Conservation (phyloP, 1,140 invertebrate genomes). For the Copidosoma floridanum region DNA sequence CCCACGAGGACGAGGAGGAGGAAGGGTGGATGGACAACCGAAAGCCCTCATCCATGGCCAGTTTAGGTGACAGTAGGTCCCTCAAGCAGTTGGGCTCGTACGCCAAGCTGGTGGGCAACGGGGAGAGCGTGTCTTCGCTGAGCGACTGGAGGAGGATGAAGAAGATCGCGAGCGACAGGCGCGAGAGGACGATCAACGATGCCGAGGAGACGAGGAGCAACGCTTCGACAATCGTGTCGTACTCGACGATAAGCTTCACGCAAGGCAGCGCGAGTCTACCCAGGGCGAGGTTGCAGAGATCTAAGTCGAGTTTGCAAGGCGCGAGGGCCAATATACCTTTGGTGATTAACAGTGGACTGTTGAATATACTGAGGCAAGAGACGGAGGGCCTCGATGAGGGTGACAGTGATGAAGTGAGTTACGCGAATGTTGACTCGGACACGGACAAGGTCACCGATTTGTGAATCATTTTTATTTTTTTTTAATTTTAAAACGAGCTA, state of each 20-base stretch:
- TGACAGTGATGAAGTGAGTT: constrained; percentile 44
- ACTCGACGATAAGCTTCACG: constrained; percentile 18
- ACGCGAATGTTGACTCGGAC: constrained; percentile 49
- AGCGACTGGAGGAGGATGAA: constrained; percentile 43
- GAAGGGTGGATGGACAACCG: too few relatives aligned
- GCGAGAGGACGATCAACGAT: constrained; percentile 25
- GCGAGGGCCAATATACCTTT: constrained; percentile 51
- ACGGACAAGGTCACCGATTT: constrained; percentile 48
- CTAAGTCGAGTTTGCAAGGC: constrained; percentile 42
- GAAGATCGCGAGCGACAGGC: constrained; percentile 34
- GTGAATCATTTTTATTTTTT: constrained; percentile 14
- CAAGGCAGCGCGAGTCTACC: constrained; percentile 26
- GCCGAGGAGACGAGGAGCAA: not conserved
- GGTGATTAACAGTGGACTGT: constrained; percentile 47
- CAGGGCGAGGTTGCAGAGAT: constrained; percentile 44
- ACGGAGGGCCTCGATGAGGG: constrained; percentile 45
- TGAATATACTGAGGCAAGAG: constrained; percentile 48
- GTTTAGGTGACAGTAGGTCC: constrained; percentile 45
- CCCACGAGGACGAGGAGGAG: too few relatives aligned
- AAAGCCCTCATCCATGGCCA: constrained; percentile 41
- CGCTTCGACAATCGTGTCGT: not conserved
- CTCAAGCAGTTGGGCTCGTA: constrained; percentile 26
- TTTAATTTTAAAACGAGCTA: not conserved
- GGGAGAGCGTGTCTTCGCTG: constrained; percentile 42
- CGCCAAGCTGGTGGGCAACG: constrained; percentile 25